These are phyloP conservation scores for Aporophyla lueneburgensis DNA, from an alignment of 2,888 invertebrate species.

Conservation along the genomic window DNA sequence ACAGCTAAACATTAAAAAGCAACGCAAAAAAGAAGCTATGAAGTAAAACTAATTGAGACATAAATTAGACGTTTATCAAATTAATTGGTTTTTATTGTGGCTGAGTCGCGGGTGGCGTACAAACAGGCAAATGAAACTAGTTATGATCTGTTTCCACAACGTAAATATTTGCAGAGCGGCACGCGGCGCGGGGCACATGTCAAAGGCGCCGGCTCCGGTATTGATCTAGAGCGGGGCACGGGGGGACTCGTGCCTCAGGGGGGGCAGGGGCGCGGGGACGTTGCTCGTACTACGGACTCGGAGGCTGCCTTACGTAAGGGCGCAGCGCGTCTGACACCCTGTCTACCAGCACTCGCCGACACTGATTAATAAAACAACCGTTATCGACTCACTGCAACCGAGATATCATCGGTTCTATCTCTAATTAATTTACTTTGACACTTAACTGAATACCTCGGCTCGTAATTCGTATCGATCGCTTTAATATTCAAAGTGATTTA, in stretches of 20 bases:
- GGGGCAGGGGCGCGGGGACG: conserved; percentile 62
- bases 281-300: conserved; percentile 78
- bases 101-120: conserved; percentile 65
- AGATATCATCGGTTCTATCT: conserved; percentile 79
- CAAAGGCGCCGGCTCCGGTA: conserved; percentile 90
- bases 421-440: conserved; percentile 77
- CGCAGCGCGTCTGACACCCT: conserved; percentile 86
- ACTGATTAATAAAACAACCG: conserved; percentile 88
- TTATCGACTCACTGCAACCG: conserved; percentile 80
- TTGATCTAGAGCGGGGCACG: conserved; percentile 86
- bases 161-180: conserved; percentile 90
- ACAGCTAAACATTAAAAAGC: not conserved
- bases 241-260: conserved; percentile 48
- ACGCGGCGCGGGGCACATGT: conserved; percentile 88
- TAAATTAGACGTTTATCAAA: conserved; percentile 72
- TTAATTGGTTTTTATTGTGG: conserved; percentile 73
- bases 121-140: conserved; percentile 85
- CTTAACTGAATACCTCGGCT: conserved; percentile 24
- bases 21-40: conserved; percentile 8
- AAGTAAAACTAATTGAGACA: conserved; percentile 57
- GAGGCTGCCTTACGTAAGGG: conserved; percentile 87
- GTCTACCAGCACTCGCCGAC: conserved; percentile 82
- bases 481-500: conserved; percentile 56
- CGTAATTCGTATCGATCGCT: conserved; percentile 27
- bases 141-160: conserved; percentile 89